Base-by-base conservation (phyloP, 1,140 invertebrate species). In the Portunus trituberculatus region DNA sequence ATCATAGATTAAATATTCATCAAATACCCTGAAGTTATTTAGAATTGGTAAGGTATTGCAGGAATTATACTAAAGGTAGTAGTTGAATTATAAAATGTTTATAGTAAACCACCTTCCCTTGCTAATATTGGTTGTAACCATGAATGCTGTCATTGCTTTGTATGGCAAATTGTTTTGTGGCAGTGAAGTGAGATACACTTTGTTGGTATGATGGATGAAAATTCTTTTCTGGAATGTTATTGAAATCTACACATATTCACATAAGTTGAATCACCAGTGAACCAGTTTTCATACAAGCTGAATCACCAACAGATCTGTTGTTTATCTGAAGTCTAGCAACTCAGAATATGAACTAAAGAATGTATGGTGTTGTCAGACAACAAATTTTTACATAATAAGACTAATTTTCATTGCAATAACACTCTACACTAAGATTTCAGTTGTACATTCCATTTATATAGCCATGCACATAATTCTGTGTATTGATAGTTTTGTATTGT, bases 381-480 rank as follows among this genome's bases (percentile, higher is more conserved):
- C 52, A 14, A 59, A 59, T 4, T 14, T 59, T 59, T 59, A 20
- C 52, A 14, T 59, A 12, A 59, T 12, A 20, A 59, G 0, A 59
- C 52, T 59, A 59, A 59, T 59, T 59, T 59, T 20, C 52, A 14
- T 59, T 91, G 48, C 46, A 91, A 8, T 91, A 32, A 29, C 29
- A 20, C 28, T 29, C 29, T 76, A 76, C 12, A 39, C 59, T 31
- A 32, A 39, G 67, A 20, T 39, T 46, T 76, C 52, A 76, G 90
- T 91, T 91, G 90, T 91, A 91, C 90, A 91, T 91, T 32, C 90
- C 52, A n/a, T 39, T 76, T 8, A 25, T 91, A 76, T 91, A 28
- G 90, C 67, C 90, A 91, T 67, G 31, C 32, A 76, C 25, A 39
- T 91, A 91, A 67, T 32, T 76, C 39, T 25, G 45, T 91, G 59